Conservation (phyloP, 2,113 vertebrate genomes). For the Brachyhypopomus occidentalis region DNA sequence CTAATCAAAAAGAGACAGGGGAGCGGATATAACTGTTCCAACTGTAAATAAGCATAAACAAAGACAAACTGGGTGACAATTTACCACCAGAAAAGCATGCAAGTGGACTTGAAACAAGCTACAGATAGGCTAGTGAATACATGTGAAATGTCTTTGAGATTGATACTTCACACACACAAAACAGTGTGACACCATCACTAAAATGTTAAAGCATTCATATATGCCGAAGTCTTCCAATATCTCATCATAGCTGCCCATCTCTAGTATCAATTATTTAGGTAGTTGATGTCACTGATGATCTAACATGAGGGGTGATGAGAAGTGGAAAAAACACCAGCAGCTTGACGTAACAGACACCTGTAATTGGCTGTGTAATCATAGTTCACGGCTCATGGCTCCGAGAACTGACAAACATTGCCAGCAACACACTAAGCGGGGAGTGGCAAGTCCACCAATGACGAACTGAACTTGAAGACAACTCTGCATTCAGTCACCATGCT, state of each 20-base stretch:
- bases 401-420: constrained; percentile 1
- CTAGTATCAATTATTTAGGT: background rate
- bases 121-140: too few relatives aligned
- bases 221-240: too few relatives aligned
- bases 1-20: too few relatives aligned
- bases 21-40: too few relatives aligned
- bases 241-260: background rate
- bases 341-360: background rate
- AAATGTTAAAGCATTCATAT: too few relatives aligned
- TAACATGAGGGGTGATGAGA: background rate
- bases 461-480: background rate
- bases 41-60: too few relatives aligned
- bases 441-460: constrained; percentile 1
- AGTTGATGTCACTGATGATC: background rate
- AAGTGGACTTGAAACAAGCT: too few relatives aligned
- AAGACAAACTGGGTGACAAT: too few relatives aligned
- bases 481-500: constrained; percentile 10
- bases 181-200: too few relatives aligned
- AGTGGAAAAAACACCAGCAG: background rate
- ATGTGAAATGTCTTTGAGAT: too few relatives aligned
- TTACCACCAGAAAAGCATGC: too few relatives aligned
- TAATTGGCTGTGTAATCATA: constrained; percentile 6
- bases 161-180: too few relatives aligned
- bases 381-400: background rate
- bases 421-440: constrained; percentile 14